phyloP scores from a whole-genome alignment of 2,113 vertebrate genomes.

The Eonycteris spelaea region DNA sequence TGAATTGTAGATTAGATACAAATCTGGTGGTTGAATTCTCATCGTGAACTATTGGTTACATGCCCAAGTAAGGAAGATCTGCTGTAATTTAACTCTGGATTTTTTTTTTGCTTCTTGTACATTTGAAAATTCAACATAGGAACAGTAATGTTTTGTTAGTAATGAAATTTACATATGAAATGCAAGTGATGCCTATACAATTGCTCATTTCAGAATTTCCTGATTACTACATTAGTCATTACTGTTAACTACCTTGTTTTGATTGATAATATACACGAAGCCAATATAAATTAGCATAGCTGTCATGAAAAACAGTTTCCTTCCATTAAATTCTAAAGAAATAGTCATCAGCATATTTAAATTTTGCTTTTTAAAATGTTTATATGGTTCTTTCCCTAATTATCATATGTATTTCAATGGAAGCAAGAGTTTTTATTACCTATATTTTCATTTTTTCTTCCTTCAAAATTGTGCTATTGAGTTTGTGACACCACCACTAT shows the following conservation, averaged over 20 bases:
- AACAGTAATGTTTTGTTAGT: not conserved
- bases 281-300: no score
- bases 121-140: slow-evolving; percentile 3
- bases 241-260: slow-evolving; percentile 44
- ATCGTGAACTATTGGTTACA: slow-evolving; percentile 16
- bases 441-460: no score
- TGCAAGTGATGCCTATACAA: slow-evolving; percentile 39
- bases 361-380: no score
- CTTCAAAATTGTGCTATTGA: no score
- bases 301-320: not conserved
- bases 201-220: slow-evolving; percentile 28
- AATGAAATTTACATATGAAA: slow-evolving; percentile 56
- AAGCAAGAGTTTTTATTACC: not conserved
- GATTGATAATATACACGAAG: slow-evolving; percentile 29
- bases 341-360: no score
- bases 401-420: no score
- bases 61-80: not conserved
- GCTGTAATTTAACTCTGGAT: slow-evolving; percentile 22
- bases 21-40: not conserved
- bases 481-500: no score
- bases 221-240: slow-evolving; percentile 58
- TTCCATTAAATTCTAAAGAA: not conserved
- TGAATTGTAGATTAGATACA: not conserved
- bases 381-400: no score
- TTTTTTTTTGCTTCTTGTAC: not conserved